Evolutionary conservation across 1,140 invertebrate genomes (phyloP), one percentile per base, ranked within the genome.

Genomic region (Temnothorax longispinosus): DNA sequence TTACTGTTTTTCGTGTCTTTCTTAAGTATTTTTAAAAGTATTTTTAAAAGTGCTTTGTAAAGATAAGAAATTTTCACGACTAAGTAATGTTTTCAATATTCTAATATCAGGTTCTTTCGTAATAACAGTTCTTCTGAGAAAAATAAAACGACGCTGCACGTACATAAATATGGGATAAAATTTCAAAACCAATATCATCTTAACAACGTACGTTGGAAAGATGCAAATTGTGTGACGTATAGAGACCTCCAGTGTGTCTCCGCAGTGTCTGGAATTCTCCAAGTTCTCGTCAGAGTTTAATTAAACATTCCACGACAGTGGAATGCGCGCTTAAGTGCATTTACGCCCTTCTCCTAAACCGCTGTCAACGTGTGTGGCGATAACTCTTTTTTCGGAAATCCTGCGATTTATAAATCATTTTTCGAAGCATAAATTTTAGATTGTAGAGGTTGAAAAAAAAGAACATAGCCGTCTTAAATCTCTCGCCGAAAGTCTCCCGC

Each of bases 221-320:
- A 56, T 56, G 82, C 60, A 77, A 89, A 80, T 74, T 67, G n/a
- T 74, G 60, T 64, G 81, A 88, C 76, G 77, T 54, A 87, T 72
- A 82, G 38, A 74, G 52, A 60, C 32, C 65, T 50, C 74, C 41
- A 27, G 52, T 64, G 41, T 62, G 77, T 71, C 85, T 85, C 72
- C 4, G 38, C 38, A 56, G 47, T 50, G 58, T 85, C 67, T 32
- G 67, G 82, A 84, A 90, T 90, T 80, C 86, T 50, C 58, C 11
- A 60, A 78, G 67, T 89, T 90, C 89, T 90, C 80, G 58, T 54
- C 76, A 69, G 41, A 90, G 76, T 90, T 90, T 90, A 90, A 90
- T 90, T 90, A 90, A 90, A 90, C 89, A 90, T 90, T 90, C 89
- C 86, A 58, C 54, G 62, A 18, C 38, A 71, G 44, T 60, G 75